Percentiles rank a stretch among this genome's conserved stretches.
phyloP scores from a whole-genome alignment of 2,797 vertebrate genomes.

The Coregonus ussuriensis region DNA sequence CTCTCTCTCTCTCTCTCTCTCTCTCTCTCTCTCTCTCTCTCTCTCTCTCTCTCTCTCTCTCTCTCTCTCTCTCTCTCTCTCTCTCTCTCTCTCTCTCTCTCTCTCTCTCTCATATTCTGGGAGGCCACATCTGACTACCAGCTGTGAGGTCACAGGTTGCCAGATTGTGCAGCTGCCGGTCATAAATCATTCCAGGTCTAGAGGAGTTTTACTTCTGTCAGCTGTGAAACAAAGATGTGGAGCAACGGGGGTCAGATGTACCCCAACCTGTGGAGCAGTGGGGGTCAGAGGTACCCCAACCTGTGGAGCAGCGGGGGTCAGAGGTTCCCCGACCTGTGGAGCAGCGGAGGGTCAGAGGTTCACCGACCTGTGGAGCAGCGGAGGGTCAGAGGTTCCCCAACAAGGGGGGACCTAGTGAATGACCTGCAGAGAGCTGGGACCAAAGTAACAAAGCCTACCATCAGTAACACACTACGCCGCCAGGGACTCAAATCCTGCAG shows the following conservation, averaged over 20 bases:
- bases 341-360: constrained; percentile 62
- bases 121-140: constrained; percentile 89
- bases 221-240: constrained; percentile 93
- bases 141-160: constrained; percentile 80
- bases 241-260: constrained; percentile 57
- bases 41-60: constrained; percentile 46
- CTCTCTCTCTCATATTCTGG: constrained; percentile 63
- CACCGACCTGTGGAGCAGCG: constrained; percentile 30
- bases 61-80: constrained; percentile 31
- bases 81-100: neutral
- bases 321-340: no score
- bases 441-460: no score
- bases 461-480: no score
- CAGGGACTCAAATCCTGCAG: no score
- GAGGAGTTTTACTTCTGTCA: constrained; percentile 86
- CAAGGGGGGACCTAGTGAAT: no score
- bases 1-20: neutral
- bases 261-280: no score
- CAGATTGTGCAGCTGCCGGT: constrained; percentile 85
- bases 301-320: no score
- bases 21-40: constrained; percentile 29
- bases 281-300: no score
- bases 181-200: constrained; percentile 86
- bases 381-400: constrained; percentile 70
- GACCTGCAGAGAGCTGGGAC: no score